phyloP scores from a whole-genome alignment of 2,797 vertebrate genomes.

The Hippopotamyrus pictus region DNA sequence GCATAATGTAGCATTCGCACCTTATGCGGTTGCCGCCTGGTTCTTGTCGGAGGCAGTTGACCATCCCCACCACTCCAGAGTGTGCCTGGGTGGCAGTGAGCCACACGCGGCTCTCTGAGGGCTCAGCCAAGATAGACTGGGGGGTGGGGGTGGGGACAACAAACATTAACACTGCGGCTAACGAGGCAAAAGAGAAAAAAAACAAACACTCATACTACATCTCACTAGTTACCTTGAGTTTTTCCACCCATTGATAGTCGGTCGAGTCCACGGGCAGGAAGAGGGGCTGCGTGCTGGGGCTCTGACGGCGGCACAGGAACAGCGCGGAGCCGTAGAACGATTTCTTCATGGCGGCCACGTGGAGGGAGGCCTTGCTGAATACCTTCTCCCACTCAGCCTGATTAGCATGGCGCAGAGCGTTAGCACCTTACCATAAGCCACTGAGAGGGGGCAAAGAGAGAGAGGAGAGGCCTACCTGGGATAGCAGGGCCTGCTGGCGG shows the following conservation, averaged over 20 bases:
- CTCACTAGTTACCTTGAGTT: conserved; percentile 72
- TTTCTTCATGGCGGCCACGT: conserved; percentile 68
- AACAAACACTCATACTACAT: background rate
- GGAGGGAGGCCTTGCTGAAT: conserved; percentile 62
- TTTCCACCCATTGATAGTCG: conserved; percentile 82
- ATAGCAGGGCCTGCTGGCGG: conserved; percentile 58
- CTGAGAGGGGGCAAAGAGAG: background rate
- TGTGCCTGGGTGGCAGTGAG: conserved; percentile 67
- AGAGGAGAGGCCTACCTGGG: conserved; percentile 64
- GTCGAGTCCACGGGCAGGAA: conserved; percentile 70
- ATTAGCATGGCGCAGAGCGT: background rate
- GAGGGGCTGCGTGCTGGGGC: conserved; percentile 47
- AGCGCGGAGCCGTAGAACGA: conserved; percentile 84
- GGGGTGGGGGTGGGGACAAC: conserved; percentile 32
- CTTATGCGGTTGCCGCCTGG: conserved; percentile 80
- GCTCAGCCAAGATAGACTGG: conserved; percentile 57
- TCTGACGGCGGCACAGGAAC: conserved; percentile 71
- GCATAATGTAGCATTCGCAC: conserved; percentile 48
- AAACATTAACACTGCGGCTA: background rate
- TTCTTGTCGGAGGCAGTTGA: conserved; percentile 92
- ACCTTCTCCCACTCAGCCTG: conserved; percentile 80
- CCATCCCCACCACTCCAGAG: conserved; percentile 86
- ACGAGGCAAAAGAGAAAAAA: background rate
- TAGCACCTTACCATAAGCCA: background rate
- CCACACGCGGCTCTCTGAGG: conserved; percentile 71